Evolutionary conservation across 2,113 vertebrate genomes (phyloP).

Genomic region (Hypocryptadius cinnamomeus): DNA sequence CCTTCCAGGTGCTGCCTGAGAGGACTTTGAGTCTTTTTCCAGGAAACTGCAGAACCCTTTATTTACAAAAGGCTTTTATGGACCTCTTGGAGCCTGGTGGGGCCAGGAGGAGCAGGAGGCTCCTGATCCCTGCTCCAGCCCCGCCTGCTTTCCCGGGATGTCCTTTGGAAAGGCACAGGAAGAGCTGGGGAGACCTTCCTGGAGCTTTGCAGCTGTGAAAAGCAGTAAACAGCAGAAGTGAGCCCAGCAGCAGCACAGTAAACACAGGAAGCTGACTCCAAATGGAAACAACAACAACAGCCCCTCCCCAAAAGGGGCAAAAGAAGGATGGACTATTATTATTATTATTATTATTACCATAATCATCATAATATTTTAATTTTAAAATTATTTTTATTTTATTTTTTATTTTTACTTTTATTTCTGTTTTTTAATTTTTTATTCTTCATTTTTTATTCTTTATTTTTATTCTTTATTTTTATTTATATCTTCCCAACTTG

Average conservation of each 20-base stretch:
- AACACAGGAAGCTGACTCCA: constrained; percentile 72
- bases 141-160: accelerated
- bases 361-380: neutral
- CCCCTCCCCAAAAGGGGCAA: constrained; percentile 10
- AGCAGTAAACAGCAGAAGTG: constrained; percentile 60
- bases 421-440: neutral
- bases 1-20: neutral
- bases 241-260: constrained; percentile 39
- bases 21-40: neutral
- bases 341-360: neutral
- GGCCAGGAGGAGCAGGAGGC: neutral
- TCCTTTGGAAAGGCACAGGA: constrained; percentile 18
- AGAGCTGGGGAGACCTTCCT: constrained; percentile 58
- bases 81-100: neutral
- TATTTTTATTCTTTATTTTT: too few species aligned
- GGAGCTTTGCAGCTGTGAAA: constrained; percentile 63
- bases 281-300: constrained; percentile 64
- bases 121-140: neutral
- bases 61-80: neutral
- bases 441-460: too few species aligned
- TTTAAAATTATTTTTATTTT: too few species aligned
- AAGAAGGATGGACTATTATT: neutral
- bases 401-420: too few species aligned
- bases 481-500: neutral
- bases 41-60: neutral